A percentile compares a stretch with the other conserved stretches of the same genome.
Evolutionary conservation across 2,888 invertebrate genomes (phyloP).

Genomic region (Candidula unifasciata): DNA sequence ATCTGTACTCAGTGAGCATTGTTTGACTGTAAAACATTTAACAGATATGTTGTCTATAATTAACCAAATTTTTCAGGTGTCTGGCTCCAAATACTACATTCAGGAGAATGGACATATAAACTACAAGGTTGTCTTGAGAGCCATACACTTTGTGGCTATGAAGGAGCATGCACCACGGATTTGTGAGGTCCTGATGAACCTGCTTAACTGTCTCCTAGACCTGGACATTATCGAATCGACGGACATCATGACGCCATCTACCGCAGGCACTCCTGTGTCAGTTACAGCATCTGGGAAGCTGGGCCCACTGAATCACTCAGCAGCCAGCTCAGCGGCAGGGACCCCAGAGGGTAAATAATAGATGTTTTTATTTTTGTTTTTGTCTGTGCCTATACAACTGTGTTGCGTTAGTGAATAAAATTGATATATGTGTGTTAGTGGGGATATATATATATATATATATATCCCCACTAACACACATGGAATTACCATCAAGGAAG

Average conservation of each 20-base stretch:
- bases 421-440: too few relatives aligned
- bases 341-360: constrained; percentile 36
- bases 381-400: not conserved
- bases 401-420: not conserved
- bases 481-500: too few relatives aligned
- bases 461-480: too few relatives aligned
- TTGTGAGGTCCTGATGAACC: constrained; percentile 93
- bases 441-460: too few relatives aligned
- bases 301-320: constrained; percentile 25
- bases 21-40: not conserved
- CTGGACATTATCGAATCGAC: constrained; percentile 84
- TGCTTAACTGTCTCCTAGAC: constrained; percentile 93
- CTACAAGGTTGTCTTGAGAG: constrained; percentile 86
- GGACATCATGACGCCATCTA: constrained; percentile 12
- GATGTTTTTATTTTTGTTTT: not conserved
- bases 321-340: constrained; percentile 34
- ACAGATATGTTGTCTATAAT: not conserved
- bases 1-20: too few relatives aligned
- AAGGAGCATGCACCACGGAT: constrained; percentile 92
- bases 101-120: constrained; percentile 96
- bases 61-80: constrained; percentile 78
- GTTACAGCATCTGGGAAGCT: constrained; percentile 24
- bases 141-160: constrained; percentile 90
- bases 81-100: constrained; percentile 89
- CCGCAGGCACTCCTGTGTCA: constrained; percentile 45